These are phyloP conservation scores for Chrysocyon brachyurus DNA, from an alignment of 2,797 vertebrate genomes.

Conservation along the genomic window DNA sequence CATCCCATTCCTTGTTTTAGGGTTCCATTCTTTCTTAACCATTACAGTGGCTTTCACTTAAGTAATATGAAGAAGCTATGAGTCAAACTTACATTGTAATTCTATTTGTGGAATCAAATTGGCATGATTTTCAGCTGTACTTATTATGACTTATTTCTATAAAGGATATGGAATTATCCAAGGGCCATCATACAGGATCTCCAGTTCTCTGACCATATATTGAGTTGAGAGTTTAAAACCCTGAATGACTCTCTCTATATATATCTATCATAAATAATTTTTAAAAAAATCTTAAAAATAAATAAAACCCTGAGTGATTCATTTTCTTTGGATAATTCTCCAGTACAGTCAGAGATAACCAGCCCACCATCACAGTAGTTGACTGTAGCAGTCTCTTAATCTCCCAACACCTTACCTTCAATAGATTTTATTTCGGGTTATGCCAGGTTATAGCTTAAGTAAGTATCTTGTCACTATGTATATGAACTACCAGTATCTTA, in stretches of 20 bases:
- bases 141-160: neutral
- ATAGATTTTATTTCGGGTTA: neutral
- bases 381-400: neutral
- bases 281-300: too few relatives aligned
- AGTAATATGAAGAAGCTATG: neutral
- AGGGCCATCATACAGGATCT: neutral
- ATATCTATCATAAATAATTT: too few relatives aligned
- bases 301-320: neutral
- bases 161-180: neutral
- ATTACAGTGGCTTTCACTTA: neutral
- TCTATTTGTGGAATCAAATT: neutral
- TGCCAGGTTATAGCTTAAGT: neutral
- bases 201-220: neutral
- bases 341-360: neutral
- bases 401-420: neutral
- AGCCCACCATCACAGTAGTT: neutral
- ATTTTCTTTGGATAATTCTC: neutral
- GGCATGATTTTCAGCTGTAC: neutral
- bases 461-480: neutral
- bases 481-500: neutral
- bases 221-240: neutral
- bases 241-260: neutral
- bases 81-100: neutral
- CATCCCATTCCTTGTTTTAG: neutral
- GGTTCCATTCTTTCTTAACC: neutral